A percentile compares a stretch with the other conserved stretches of the same genome.
Conservation (phyloP, 1,140 invertebrate species). For the Matsumurasca onukii region DNA sequence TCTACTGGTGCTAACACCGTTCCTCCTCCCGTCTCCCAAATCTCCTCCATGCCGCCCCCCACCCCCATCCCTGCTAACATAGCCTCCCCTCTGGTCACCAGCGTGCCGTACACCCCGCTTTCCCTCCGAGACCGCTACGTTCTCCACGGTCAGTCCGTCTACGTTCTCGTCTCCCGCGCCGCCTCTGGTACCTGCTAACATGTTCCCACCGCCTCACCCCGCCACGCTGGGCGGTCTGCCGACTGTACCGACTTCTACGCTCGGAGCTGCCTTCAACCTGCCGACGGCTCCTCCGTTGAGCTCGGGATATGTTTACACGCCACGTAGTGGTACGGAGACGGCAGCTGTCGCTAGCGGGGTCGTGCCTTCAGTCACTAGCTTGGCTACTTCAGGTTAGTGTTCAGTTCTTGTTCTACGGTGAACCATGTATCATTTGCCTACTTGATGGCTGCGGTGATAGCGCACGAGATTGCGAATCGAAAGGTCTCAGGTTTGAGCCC, state of each 20-base stretch:
- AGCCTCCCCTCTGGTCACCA: background rate
- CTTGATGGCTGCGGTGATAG: too few species aligned
- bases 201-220: slow-evolving; percentile 13
- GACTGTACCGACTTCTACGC: slow-evolving; percentile 27
- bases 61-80: background rate
- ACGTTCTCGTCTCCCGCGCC: background rate
- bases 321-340: slow-evolving; percentile 38
- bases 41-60: background rate
- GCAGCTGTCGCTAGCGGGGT: slow-evolving; percentile 37
- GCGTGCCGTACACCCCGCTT: background rate
- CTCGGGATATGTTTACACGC: slow-evolving; percentile 46
- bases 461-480: too few species aligned
- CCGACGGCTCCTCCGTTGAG: slow-evolving; percentile 38
- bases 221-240: slow-evolving; percentile 18
- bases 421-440: too few species aligned
- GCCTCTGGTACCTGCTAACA: background rate
- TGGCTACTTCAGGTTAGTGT: slow-evolving; percentile 31
- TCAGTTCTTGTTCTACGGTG: background rate
- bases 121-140: background rate
- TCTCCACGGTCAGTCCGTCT: background rate
- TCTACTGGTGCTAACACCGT: background rate
- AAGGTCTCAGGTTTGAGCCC: too few species aligned
- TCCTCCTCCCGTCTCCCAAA: background rate
- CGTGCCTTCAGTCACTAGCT: slow-evolving; percentile 38
- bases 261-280: slow-evolving; percentile 17